Percentiles rank a stretch among this genome's conserved stretches.
These are phyloP conservation scores for Magallana ariakensis DNA, from an alignment of 1,140 invertebrate genomes.

Conservation along the genomic window DNA sequence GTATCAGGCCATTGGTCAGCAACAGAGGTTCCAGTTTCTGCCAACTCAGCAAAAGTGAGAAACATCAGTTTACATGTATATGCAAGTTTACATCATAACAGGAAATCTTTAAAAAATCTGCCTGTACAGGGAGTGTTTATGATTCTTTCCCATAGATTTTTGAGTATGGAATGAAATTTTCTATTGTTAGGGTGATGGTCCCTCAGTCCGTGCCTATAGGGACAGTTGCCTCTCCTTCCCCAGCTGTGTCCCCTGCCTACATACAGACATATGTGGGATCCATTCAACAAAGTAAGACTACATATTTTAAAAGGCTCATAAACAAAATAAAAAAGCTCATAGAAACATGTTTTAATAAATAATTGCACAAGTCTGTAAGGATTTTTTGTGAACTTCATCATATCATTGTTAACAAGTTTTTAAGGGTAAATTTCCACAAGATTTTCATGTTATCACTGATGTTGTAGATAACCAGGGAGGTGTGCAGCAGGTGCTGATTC, in stretches of 20 bases:
- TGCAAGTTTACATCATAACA: too few relatives aligned
- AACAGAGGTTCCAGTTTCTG: constrained; percentile 31
- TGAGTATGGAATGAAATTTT: too few relatives aligned
- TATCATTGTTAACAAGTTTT: too few relatives aligned
- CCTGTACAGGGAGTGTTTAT: too few relatives aligned
- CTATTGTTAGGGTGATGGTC: constrained; percentile 61
- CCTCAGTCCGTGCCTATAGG: constrained; percentile 59
- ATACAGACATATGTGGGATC: constrained; percentile 68
- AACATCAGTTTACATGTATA: too few relatives aligned
- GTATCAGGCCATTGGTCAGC: constrained; percentile 5
- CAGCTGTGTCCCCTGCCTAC: constrained; percentile 62
- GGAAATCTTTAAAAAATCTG: too few relatives aligned
- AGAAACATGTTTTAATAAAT: too few relatives aligned
- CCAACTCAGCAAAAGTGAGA: constrained; percentile 27
- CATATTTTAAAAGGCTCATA: not conserved
- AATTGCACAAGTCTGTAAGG: too few relatives aligned
- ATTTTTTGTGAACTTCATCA: too few relatives aligned
- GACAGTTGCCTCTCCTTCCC: constrained; percentile 57
- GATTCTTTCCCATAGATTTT: too few relatives aligned
- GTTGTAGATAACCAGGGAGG: constrained; percentile 53
- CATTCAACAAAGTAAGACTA: constrained; percentile 62
- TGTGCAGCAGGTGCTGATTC: constrained; percentile 73
- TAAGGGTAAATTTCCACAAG: too few relatives aligned
- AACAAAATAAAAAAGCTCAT: not conserved
- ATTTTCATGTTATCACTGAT: too few relatives aligned